Evolutionary conservation across 2,888 invertebrate genomes (phyloP), one percentile per base, ranked within the genome.

Genomic region (Theristus sp.): DNA sequence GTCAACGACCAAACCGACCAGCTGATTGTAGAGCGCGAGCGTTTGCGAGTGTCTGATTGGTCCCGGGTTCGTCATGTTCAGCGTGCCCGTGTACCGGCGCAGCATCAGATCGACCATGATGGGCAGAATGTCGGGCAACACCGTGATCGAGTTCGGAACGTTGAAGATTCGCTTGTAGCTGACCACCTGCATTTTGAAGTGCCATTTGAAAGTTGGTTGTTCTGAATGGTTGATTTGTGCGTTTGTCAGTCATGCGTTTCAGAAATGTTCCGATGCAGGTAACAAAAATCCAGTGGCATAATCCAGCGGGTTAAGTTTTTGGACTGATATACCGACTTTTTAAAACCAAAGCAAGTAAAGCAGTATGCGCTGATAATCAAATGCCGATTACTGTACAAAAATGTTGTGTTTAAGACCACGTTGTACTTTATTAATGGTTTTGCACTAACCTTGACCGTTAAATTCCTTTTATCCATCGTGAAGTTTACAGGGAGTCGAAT

Each of bases 291-390:
- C 38, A 71, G 60, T 6, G 71, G 71, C 10, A 71, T 64, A 10
- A 70, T 71, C 30, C 71, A 71, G 65, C 17, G 70, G 70, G 54
- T 71, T 72, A 59, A 71, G 64, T 47, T 64, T 64, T 57, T 71
- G 71, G 63, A 65, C 66, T 29, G 65, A 65, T 62, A 61, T 46
- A 55, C 13, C 46, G 46, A 46, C 13, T 22, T 22, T 46, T 13
- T 46, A 13, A 22, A 22, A 17, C 46, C 46, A 22, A 13, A 22
- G 38, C 25, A 17, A 25, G 58, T 46, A 27, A 26, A 24, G 27
- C 24, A 1, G 56, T 27, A 1, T 56, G 20, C 56, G 22, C 24
- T 22, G 31, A 10, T 24, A 17, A 26, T 56, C 25, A 30, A 38
- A 13, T 29, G 22, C 27, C 57, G 30, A 46, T 10, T 2, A 47